phyloP scores from a whole-genome alignment of 1,140 invertebrate genomes.

The Amyelois transitella region DNA sequence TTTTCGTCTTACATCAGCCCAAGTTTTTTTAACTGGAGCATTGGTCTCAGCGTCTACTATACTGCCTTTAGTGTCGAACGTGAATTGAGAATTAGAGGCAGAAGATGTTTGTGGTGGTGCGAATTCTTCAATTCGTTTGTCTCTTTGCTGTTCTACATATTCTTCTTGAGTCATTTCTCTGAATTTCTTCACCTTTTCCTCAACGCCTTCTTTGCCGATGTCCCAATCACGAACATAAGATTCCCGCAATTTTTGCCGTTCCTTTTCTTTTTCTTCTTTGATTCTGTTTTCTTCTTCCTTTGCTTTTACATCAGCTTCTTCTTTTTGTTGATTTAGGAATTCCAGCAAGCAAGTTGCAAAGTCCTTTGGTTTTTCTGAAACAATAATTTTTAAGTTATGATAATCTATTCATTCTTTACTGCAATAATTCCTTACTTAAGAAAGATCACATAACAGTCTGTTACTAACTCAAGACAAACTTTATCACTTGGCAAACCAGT shows the following conservation, averaged over 20 bases:
- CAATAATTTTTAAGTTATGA: neutral
- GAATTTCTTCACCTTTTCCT: constrained; percentile 69
- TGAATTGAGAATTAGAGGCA: constrained; percentile 32
- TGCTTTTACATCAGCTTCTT: constrained; percentile 64
- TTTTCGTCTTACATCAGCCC: constrained; percentile 52
- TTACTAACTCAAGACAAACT: too few species aligned
- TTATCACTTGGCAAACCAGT: too few species aligned
- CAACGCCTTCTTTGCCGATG: constrained; percentile 75
- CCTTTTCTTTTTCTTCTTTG: constrained; percentile 60
- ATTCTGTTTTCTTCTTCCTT: constrained; percentile 60
- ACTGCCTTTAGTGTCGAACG: constrained; percentile 51
- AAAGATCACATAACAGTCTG: neutral
- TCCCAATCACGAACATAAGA: constrained; percentile 81
- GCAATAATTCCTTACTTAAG: neutral
- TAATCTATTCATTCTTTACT: neutral
- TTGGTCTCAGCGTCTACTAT: constrained; percentile 20
- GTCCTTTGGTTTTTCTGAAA: constrained; percentile 64
- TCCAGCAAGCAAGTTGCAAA: constrained; percentile 64
- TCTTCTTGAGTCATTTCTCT: constrained; percentile 84
- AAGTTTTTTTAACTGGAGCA: constrained; percentile 31
- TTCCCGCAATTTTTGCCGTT: constrained; percentile 70
- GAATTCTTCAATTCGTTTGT: constrained; percentile 81
- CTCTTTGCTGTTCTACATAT: constrained; percentile 84
- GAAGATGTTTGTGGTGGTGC: constrained; percentile 65
- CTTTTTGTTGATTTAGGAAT: constrained; percentile 68